phyloP scores from a whole-genome alignment of 2,888 invertebrate species.

The Lymantria monacha region DNA sequence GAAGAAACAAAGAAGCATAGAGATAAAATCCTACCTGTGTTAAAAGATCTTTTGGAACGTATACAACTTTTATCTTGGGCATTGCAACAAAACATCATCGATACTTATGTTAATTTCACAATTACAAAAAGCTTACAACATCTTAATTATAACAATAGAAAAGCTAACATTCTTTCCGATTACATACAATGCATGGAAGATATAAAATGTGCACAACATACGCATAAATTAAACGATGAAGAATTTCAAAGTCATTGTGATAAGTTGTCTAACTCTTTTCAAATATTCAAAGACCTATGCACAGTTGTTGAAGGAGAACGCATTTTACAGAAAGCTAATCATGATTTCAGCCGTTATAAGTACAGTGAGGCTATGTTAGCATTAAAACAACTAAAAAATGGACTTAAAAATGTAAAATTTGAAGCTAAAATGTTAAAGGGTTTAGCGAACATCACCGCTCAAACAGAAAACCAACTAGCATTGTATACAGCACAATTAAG shows the following conservation, averaged over 20 bases:
- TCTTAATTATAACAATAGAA: conserved; percentile 64
- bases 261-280: conserved; percentile 50
- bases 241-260: conserved; percentile 50
- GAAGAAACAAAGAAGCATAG: conserved; percentile 59
- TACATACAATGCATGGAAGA: conserved; percentile 43
- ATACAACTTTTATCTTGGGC: conserved; percentile 67
- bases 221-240: conserved; percentile 45
- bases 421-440: conserved; percentile 58
- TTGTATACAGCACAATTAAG: conserved; percentile 68
- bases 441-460: conserved; percentile 50
- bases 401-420: conserved; percentile 50
- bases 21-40: conserved; percentile 49
- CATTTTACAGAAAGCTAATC: conserved; percentile 59
- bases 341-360: conserved; percentile 62
- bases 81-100: conserved; percentile 66
- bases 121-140: conserved; percentile 70
- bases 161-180: conserved; percentile 54
- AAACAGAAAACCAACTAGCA: conserved; percentile 66
- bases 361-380: conserved; percentile 60
- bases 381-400: conserved; percentile 48
- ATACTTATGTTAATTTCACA: conserved; percentile 60
- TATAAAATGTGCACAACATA: conserved; percentile 40
- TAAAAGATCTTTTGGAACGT: conserved; percentile 63
- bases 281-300: conserved; percentile 52
- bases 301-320: conserved; percentile 56